Percentiles rank a stretch among this genome's conserved stretches.
These are phyloP conservation scores for Mesoligia furuncula DNA, from an alignment of 2,888 invertebrate species.

Conservation along the genomic window DNA sequence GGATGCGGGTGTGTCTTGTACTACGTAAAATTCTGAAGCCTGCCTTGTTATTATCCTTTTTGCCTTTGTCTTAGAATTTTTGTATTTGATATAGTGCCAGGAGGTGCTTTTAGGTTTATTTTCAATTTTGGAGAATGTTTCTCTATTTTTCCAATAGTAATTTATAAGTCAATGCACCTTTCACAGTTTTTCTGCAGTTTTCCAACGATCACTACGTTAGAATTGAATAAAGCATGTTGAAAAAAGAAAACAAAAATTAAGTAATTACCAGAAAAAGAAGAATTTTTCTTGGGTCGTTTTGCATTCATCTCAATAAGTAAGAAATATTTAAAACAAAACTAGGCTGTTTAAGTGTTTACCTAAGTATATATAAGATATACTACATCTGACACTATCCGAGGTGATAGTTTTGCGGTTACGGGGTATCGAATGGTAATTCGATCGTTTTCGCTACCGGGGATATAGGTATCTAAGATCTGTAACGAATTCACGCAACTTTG, in stretches of 20 bases:
- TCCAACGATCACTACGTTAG: background rate
- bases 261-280: no score
- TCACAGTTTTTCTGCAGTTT: background rate
- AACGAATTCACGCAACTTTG: slow-evolving; percentile 6
- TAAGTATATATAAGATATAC: background rate
- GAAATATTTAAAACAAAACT: background rate
- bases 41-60: background rate
- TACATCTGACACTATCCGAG: slow-evolving; percentile 40
- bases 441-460: slow-evolving; percentile 43
- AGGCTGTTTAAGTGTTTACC: background rate
- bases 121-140: background rate
- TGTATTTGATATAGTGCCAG: no score
- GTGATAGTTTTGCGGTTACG: slow-evolving; percentile 53
- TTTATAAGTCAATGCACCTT: no score
- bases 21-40: background rate
- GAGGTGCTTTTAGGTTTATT: background rate
- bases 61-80: background rate
- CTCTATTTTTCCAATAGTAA: no score
- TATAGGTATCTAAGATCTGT: slow-evolving; percentile 16
- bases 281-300: background rate
- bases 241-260: background rate
- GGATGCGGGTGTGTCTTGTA: slow-evolving; percentile 32
- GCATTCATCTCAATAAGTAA: background rate
- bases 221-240: background rate
- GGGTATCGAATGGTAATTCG: slow-evolving; percentile 41